Evolutionary conservation across 2,113 vertebrate species (phyloP), one percentile per base, ranked within the genome.

Genomic region (Toxotes chatareus): DNA sequence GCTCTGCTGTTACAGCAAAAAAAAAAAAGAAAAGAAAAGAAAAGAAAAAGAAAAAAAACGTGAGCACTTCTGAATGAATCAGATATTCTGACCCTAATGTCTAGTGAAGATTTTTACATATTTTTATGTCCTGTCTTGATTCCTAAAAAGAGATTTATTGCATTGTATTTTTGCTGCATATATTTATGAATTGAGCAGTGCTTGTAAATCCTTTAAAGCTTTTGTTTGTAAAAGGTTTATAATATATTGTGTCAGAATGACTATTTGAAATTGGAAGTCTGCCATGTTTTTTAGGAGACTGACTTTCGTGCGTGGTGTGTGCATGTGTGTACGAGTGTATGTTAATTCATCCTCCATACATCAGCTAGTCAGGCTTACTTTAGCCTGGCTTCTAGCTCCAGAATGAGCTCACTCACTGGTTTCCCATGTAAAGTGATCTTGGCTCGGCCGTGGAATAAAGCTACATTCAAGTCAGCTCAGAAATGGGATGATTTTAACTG

Each of bases 121-220:
- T 86, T 91, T 89, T 79, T 91, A 86, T 76, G 77, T 88, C 76
- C 61, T 46, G 44, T 69, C 55, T 73, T 86, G 63, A 77, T 85
- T 86, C 78, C 67, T 88, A 80, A 70, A 88, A 31, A 82, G 57
- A 90, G 68, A 85, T 86, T 86, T 85, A 69, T 79, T 55, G 67
- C 79, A 82, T 61, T 83, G 85, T 90, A 92, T 91, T 92, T 92
- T 91, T 90, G 73, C 86, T 87, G 89, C 85, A 57, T 84, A 88
- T 89, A 89, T 89, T 89, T 87, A 89, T 86, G 71, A 87, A 80
- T 64, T 73, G 17, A 87, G 59, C 49, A 70, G 76, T 73, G 80
- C 78, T 80, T 70, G 32, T 32, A 23, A 68, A 75, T 75, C 55
- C 73, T 75, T 27, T 34, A 34, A 42, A 79, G 66, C n/a, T 76